Conservation (phyloP, 2,797 vertebrate species). For the Falco peregrinus region DNA sequence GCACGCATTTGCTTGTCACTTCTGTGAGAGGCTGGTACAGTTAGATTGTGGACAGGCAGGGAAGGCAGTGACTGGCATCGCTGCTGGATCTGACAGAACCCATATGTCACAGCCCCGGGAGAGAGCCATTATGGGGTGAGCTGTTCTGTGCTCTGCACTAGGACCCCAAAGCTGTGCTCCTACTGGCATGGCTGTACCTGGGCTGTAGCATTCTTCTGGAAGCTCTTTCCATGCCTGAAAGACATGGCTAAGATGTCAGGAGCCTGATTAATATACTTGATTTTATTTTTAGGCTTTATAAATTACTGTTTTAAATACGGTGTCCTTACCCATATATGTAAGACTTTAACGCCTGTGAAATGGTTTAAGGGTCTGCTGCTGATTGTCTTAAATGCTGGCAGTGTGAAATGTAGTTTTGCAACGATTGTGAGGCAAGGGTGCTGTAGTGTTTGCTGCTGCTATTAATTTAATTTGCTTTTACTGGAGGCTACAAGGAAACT, state of each 20-base stretch:
- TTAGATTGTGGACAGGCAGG: neutral
- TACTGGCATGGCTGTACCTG: neutral
- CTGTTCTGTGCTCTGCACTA: neutral
- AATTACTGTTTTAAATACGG: neutral
- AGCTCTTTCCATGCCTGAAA: neutral
- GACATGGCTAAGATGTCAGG: neutral
- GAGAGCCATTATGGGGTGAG: neutral
- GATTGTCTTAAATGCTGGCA: neutral
- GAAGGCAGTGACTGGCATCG: no score
- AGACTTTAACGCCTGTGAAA: neutral
- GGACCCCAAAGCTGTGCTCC: neutral
- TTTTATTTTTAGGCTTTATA: neutral
- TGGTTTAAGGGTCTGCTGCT: neutral
- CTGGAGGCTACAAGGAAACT: neutral
- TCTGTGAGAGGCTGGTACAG: no score
- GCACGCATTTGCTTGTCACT: neutral
- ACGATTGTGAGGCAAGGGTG: neutral
- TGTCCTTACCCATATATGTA: neutral
- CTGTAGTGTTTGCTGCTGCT: neutral
- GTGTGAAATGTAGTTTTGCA: neutral
- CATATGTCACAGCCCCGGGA: fast-evolving
- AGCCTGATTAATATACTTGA: neutral
- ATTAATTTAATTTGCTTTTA: neutral
- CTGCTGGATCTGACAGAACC: neutral
- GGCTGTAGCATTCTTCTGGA: neutral